phyloP scores from a whole-genome alignment of 2,888 invertebrate genomes.

The Agrenia bidenticulata region DNA sequence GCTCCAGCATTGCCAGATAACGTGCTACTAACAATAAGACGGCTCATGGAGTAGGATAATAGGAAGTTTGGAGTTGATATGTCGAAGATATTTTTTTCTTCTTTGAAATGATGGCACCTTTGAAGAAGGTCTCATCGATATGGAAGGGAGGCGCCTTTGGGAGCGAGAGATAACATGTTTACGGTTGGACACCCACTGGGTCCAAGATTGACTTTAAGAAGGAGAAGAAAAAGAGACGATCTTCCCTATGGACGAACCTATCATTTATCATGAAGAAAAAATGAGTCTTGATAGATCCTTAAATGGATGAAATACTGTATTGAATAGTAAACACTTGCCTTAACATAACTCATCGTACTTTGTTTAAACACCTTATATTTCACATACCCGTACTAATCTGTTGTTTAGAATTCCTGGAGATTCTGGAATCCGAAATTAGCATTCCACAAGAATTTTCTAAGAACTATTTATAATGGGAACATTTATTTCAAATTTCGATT shows the following conservation, averaged over 20 bases:
- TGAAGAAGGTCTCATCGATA: too few species aligned
- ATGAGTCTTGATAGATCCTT: conserved; percentile 10
- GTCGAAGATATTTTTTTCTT: background rate
- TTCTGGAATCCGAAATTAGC: too few species aligned
- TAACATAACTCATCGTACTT: background rate
- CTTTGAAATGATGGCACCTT: background rate
- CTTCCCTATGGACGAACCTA: background rate
- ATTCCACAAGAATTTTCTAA: too few species aligned
- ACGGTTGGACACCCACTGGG: conserved; percentile 50
- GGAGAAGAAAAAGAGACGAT: background rate
- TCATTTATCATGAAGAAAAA: conserved; percentile 15
- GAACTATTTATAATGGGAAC: too few species aligned
- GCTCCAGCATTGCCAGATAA: too few species aligned
- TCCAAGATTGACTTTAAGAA: conserved; percentile 44
- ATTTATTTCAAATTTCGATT: too few species aligned
- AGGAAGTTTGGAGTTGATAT: background rate
- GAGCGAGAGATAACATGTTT: conserved; percentile 48
- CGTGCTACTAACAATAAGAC: background rate
- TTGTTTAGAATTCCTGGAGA: too few species aligned
- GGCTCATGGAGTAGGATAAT: background rate
- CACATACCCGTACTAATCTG: too few species aligned
- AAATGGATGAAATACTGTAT: conserved; percentile 6
- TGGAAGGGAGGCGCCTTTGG: conserved; percentile 33
- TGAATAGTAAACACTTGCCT: conserved; percentile 7
- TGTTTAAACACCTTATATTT: too few species aligned